phyloP scores from a whole-genome alignment of 30 jellyfish, hydroid and myxozoan genomes.

The Cassiopea xamachana region DNA sequence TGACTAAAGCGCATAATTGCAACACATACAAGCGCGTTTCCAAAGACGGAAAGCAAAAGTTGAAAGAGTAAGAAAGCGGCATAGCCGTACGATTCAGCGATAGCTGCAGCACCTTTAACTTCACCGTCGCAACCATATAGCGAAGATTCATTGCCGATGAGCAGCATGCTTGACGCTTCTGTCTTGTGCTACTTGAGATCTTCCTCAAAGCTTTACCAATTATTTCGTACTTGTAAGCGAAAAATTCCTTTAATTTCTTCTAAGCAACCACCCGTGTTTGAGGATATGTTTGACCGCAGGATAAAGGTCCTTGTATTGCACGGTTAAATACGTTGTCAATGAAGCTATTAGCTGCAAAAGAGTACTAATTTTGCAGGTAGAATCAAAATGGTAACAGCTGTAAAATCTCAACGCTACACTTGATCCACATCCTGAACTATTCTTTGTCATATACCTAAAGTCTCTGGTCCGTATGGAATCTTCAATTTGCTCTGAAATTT shows the following conservation, averaged over 20 bases:
- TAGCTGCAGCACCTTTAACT: slow-evolving; percentile 53
- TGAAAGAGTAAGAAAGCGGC: slow-evolving; percentile 52
- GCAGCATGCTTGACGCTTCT: not conserved
- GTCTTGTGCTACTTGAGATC: not conserved
- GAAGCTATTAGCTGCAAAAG: no score
- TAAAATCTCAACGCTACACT: no score
- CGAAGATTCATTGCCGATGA: not conserved
- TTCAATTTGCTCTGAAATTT: not conserved
- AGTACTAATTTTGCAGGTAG: no score
- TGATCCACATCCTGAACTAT: no score
- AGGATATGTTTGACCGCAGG: not conserved
- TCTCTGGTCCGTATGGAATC: not conserved
- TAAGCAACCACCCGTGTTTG: not conserved
- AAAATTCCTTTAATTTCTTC: not conserved
- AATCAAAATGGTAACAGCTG: no score
- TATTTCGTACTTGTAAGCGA: not conserved
- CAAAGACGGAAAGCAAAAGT: slow-evolving; percentile 66
- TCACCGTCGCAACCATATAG: slow-evolving; percentile 92
- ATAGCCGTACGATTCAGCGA: slow-evolving; percentile 45
- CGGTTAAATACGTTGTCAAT: not conserved
- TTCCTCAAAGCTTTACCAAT: not conserved
- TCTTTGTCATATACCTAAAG: no score
- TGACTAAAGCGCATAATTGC: slow-evolving; percentile 72
- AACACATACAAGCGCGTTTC: slow-evolving; percentile 77
- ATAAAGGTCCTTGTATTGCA: not conserved